Evolutionary conservation across 2,797 vertebrate genomes (phyloP).

Genomic region (Danio albolineatus): DNA sequence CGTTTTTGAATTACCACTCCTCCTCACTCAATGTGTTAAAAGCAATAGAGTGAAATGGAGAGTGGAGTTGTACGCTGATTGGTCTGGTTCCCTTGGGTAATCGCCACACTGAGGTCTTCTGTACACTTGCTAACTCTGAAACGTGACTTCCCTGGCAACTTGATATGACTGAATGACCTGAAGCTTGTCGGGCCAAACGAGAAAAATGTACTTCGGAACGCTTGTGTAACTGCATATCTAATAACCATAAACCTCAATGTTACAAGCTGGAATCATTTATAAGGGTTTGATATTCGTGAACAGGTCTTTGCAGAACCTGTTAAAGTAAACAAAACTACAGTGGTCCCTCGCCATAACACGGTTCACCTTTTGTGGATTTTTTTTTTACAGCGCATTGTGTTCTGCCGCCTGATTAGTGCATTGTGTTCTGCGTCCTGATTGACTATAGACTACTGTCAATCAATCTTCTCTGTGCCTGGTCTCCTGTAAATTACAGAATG

Average conservation of each 20-base stretch:
- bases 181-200: not conserved
- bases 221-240: not conserved
- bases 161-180: conserved; percentile 3
- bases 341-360: too few relatives aligned
- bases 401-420: too few relatives aligned
- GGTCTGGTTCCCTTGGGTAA: conserved; percentile 27
- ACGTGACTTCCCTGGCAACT: conserved; percentile 16
- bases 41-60: conserved; percentile 29
- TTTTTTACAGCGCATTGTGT: too few relatives aligned
- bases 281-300: not conserved
- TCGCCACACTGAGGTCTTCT: not conserved
- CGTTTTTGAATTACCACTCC: conserved; percentile 39
- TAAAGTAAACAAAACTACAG: not conserved
- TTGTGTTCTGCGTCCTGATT: too few relatives aligned
- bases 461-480: too few relatives aligned
- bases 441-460: too few relatives aligned
- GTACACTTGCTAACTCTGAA: not conserved
- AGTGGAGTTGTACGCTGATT: conserved; percentile 1
- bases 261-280: not conserved
- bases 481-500: too few relatives aligned
- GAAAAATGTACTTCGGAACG: not conserved
- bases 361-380: too few relatives aligned
- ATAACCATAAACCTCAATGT: not conserved
- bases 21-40: conserved; percentile 29
- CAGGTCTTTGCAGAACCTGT: too few relatives aligned